Percentiles rank a stretch among this genome's conserved stretches.
phyloP scores from a whole-genome alignment of 2,888 invertebrate species.

The Polietes domitor region DNA sequence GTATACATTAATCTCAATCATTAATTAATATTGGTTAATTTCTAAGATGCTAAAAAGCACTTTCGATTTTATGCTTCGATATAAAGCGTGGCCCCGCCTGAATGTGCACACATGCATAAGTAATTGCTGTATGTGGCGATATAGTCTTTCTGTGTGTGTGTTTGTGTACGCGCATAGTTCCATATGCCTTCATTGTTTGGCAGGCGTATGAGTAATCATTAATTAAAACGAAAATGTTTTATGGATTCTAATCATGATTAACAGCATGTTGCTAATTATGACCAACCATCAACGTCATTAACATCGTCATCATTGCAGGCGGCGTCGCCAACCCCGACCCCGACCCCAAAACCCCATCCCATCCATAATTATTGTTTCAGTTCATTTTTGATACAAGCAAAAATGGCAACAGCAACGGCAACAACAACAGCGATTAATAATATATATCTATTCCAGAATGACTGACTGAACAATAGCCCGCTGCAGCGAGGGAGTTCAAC shows the following conservation, averaged over 20 bases:
- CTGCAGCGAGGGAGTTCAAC: not conserved
- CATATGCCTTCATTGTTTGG: conserved; percentile 21
- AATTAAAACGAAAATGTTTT: conserved; percentile 46
- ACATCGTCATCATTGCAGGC: not conserved
- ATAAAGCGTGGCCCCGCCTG: too few relatives aligned
- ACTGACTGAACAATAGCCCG: not conserved
- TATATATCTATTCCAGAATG: not conserved
- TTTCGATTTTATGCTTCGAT: too few relatives aligned
- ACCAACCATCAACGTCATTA: conserved; percentile 9
- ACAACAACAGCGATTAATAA: not conserved
- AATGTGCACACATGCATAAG: not conserved
- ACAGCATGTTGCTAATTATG: conserved; percentile 54
- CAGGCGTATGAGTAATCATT: conserved; percentile 43
- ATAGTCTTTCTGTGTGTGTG: too few relatives aligned
- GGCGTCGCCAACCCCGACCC: not conserved
- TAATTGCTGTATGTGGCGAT: too few relatives aligned
- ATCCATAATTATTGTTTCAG: not conserved
- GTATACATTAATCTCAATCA: too few relatives aligned
- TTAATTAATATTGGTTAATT: too few relatives aligned
- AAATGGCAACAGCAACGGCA: not conserved
- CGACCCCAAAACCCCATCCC: not conserved
- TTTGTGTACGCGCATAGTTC: not conserved
- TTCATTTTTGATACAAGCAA: not conserved
- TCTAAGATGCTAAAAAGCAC: too few relatives aligned
- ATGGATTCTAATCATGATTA: conserved; percentile 25